These are phyloP conservation scores for Calypte anna DNA, from an alignment of 2,113 vertebrate species.

Conservation along the genomic window DNA sequence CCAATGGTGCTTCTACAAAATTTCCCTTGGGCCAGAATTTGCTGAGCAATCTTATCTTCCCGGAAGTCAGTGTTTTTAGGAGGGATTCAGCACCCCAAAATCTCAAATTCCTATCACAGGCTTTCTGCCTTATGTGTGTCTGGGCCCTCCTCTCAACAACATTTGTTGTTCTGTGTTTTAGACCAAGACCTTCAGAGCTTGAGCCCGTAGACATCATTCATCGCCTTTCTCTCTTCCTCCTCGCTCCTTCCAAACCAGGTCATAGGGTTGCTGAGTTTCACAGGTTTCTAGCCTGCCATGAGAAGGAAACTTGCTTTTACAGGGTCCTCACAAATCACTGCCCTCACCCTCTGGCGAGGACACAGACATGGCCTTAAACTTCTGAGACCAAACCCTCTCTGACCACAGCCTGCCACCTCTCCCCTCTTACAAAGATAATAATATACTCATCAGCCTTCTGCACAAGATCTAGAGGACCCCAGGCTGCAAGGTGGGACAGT, in stretches of 20 bases:
- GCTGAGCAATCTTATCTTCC: conserved; percentile 33
- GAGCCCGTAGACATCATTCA: not conserved
- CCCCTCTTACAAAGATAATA: rapidly evolving
- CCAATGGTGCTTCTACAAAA: not conserved
- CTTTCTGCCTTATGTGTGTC: not conserved
- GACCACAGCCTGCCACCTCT: not conserved
- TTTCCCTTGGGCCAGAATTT: conserved; percentile 41
- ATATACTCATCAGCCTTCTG: rapidly evolving
- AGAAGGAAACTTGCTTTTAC: not conserved
- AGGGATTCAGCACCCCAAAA: not conserved
- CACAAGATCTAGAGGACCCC: not conserved
- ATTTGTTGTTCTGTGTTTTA: not conserved
- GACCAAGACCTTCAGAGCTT: not conserved
- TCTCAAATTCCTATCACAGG: not conserved
- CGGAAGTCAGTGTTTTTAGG: not conserved
- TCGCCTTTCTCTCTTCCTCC: not conserved
- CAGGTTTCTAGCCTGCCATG: rapidly evolving
- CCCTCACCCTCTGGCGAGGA: not conserved
- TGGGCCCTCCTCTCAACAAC: not conserved
- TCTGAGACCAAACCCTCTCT: not conserved
- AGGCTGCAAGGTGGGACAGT: not conserved
- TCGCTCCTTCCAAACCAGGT: not conserved
- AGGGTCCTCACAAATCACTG: not conserved
- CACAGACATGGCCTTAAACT: not conserved
- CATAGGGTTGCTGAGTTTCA: not conserved